Evolutionary conservation across 2,888 invertebrate species (phyloP).

Genomic region (Carcina quercana): DNA sequence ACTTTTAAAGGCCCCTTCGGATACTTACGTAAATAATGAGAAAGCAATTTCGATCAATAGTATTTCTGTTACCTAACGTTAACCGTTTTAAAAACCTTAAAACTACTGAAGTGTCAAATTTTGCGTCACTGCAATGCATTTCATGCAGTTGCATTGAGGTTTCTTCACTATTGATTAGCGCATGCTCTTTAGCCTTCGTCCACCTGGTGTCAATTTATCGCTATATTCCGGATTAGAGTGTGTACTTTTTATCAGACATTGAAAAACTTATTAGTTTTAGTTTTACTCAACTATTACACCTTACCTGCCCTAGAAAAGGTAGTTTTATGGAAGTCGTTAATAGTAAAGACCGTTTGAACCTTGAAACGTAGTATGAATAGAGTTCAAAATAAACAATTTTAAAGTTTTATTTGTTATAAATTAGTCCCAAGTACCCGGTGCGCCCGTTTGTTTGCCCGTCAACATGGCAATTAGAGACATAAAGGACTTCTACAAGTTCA

Average conservation of each 20-base stretch:
- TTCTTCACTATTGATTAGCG: background rate
- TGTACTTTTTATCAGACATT: background rate
- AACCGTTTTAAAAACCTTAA: no score
- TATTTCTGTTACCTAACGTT: no score
- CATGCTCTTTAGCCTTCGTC: background rate
- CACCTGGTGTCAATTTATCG: no score
- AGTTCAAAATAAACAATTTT: constrained; percentile 24
- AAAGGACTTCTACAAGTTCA: constrained; percentile 28
- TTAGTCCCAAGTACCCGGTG: constrained; percentile 34
- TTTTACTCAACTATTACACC: no score
- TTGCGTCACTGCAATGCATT: no score
- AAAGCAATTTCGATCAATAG: no score
- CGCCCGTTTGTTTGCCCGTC: constrained; percentile 37
- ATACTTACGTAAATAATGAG: no score
- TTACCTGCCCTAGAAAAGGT: no score
- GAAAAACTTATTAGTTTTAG: background rate
- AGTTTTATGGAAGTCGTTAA: constrained; percentile 2
- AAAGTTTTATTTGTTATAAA: constrained; percentile 48
- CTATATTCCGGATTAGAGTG: no score
- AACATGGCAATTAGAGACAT: constrained; percentile 36
- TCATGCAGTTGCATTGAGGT: no score
- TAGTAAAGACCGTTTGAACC: constrained; percentile 28
- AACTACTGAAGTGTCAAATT: no score
- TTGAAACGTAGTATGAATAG: constrained; percentile 33
- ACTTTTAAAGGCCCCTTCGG: no score